Base-by-base conservation (phyloP, 2,888 invertebrate species). In the Dryococelus australis region DNA sequence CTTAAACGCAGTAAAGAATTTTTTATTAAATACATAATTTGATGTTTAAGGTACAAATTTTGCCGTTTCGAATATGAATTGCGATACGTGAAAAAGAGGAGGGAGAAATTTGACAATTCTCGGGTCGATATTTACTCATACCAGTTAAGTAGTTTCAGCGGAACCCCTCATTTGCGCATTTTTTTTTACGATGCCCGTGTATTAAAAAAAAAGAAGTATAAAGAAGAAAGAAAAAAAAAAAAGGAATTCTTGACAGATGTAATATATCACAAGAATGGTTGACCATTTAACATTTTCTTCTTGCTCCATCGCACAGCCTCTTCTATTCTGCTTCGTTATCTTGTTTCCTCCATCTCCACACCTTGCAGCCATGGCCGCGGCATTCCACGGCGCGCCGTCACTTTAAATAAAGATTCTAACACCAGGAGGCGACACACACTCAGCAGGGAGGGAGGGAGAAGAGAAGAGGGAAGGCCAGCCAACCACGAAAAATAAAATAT, bases 401-500 rank as follows among this genome's bases (percentile, higher is more conserved):
- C 84, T 88, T 88, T 88, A 88, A 88, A 88, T 88, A 88, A 88
- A 88, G 88, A 88, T 87, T 86, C 87, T 86, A 88, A 88, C 88
- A 88, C 88, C 88, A 86, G 88, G 88, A 88, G 88, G 87, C 88
- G 88, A 88, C 87, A 87, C 87, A 35, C 28, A 47, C 88, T 24
- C 88, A 87, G 88, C 88, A 86, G 80, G 87, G 79, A 8, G 83
- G 65, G 84, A 53, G 35, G 85, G 53, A 43, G 53, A 20, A 65
- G 26, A 81, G 28, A 43, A 43, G 79, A 80, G 27, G 16, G 5
- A 85, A 85, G 43, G 79, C 51, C 51, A 27, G 65, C 51, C 53
- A 85, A 24, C 28, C 20, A 65, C 78, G 79, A 86, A 35, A 86
- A 79, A 79, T 83, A 35, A 27, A 83, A 83, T 83, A 83, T 83